Conservation (phyloP, 2,797 vertebrate species). For the Brachyalestes nurse region DNA sequence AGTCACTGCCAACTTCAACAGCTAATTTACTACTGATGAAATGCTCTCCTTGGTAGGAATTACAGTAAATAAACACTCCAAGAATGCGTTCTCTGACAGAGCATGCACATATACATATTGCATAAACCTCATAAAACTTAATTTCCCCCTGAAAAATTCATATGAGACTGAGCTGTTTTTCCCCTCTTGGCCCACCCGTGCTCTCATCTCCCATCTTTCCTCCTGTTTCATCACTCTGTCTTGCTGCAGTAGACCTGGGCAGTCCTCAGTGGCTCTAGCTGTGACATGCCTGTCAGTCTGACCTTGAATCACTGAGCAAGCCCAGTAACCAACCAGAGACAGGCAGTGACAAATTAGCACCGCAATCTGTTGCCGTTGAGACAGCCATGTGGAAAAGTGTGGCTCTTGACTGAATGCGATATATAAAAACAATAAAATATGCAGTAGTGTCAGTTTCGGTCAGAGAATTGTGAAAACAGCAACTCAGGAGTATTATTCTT, state of each 20-base stretch:
- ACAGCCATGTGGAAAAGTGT: slow-evolving; percentile 50
- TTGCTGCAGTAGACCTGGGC: slow-evolving; percentile 57
- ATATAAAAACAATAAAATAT: slow-evolving; percentile 54
- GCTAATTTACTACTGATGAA: slow-evolving; percentile 28
- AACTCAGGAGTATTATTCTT: slow-evolving; percentile 42
- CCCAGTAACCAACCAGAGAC: slow-evolving; percentile 58
- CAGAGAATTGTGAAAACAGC: slow-evolving; percentile 52
- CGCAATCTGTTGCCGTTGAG: slow-evolving; percentile 52
- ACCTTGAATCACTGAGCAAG: slow-evolving; percentile 57
- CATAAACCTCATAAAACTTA: slow-evolving; percentile 21
- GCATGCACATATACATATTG: slow-evolving; percentile 13
- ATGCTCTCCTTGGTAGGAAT: not conserved
- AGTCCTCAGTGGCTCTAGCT: slow-evolving; percentile 59
- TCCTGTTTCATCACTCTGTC: slow-evolving; percentile 62
- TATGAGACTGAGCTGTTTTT: slow-evolving; percentile 40
- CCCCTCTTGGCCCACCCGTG: slow-evolving; percentile 43
- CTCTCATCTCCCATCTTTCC: slow-evolving; percentile 55
- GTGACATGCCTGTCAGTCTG: slow-evolving; percentile 63
- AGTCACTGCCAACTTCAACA: slow-evolving; percentile 21
- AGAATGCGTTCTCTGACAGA: slow-evolving; percentile 14
- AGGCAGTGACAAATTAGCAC: slow-evolving; percentile 59
- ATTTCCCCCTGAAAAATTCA: slow-evolving; percentile 39
- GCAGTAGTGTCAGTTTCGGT: slow-evolving; percentile 36
- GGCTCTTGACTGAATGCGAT: slow-evolving; percentile 49
- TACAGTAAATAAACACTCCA: not conserved